Conservation (phyloP, 2,797 vertebrate species). For the Pseudomugil gertrudae region DNA sequence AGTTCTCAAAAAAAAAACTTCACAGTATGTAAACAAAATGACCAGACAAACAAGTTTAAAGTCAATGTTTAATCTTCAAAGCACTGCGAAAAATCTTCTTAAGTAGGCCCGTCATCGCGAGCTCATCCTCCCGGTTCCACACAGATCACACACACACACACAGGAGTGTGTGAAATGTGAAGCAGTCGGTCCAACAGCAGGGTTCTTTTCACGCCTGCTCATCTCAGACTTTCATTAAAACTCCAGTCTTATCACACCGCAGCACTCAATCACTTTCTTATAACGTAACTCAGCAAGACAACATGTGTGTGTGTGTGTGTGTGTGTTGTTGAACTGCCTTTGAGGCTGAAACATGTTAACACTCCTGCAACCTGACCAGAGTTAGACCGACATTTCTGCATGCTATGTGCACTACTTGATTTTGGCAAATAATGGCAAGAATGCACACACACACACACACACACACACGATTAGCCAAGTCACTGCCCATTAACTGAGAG, state of each 20-base stretch:
- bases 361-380: slow-evolving; percentile 5
- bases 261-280: slow-evolving; percentile 68
- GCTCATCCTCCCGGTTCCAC: slow-evolving; percentile 56
- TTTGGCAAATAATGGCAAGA: not conserved
- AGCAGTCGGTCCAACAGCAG: slow-evolving; percentile 56
- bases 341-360: slow-evolving; percentile 1
- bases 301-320: slow-evolving; percentile 16
- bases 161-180: slow-evolving; percentile 34
- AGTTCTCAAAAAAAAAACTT: not conserved
- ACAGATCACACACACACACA: slow-evolving; percentile 4
- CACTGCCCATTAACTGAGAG: slow-evolving; percentile 42
- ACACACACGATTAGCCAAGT: slow-evolving; percentile 21
- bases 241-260: slow-evolving; percentile 60
- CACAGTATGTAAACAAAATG: slow-evolving; percentile 33
- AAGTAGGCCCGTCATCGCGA: slow-evolving; percentile 59
- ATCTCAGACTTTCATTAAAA: slow-evolving; percentile 78
- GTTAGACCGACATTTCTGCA: slow-evolving; percentile 8
- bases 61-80: slow-evolving; percentile 48
- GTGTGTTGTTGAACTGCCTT: slow-evolving; percentile 8
- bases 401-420: slow-evolving; percentile 5
- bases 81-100: slow-evolving; percentile 30
- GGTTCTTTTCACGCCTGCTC: slow-evolving; percentile 71
- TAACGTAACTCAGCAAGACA: slow-evolving; percentile 42
- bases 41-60: slow-evolving; percentile 40
- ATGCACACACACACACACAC: slow-evolving; percentile 1